These are phyloP conservation scores for Cochlearius cochlearius DNA, from an alignment of 2,113 vertebrate species.

Conservation along the genomic window DNA sequence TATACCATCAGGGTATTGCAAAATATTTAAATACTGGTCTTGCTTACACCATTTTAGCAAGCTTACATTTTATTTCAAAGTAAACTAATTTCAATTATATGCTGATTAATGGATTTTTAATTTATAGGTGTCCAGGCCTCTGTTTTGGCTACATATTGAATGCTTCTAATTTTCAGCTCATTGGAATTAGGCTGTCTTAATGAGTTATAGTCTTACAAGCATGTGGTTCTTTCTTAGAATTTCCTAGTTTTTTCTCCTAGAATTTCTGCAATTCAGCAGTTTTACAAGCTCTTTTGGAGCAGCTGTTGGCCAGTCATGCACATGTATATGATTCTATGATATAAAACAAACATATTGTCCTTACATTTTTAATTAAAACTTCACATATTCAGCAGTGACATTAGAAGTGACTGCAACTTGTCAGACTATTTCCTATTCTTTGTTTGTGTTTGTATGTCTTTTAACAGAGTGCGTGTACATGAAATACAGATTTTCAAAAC, in stretches of 20 bases:
- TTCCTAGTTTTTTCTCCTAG: neutral
- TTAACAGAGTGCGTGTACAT: neutral
- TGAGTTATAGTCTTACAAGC: neutral
- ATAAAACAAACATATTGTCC: neutral
- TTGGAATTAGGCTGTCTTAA: neutral
- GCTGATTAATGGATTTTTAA: neutral
- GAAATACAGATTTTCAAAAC: neutral
- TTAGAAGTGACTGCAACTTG: neutral
- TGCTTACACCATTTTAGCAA: neutral
- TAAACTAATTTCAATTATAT: neutral
- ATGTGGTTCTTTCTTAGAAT: neutral
- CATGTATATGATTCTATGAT: neutral
- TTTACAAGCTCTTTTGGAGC: neutral
- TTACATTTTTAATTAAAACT: neutral
- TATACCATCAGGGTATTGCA: neutral
- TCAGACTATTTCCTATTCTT: neutral
- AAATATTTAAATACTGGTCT: neutral
- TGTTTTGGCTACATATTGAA: neutral
- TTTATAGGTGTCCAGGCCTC: neutral
- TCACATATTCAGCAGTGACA: neutral
- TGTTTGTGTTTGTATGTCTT: neutral
- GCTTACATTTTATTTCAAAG: neutral
- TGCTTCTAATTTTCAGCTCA: neutral
- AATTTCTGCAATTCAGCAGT: neutral
- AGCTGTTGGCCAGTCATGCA: neutral